Conservation (phyloP, 2,888 invertebrate genomes). For the Rotaria macrura region DNA sequence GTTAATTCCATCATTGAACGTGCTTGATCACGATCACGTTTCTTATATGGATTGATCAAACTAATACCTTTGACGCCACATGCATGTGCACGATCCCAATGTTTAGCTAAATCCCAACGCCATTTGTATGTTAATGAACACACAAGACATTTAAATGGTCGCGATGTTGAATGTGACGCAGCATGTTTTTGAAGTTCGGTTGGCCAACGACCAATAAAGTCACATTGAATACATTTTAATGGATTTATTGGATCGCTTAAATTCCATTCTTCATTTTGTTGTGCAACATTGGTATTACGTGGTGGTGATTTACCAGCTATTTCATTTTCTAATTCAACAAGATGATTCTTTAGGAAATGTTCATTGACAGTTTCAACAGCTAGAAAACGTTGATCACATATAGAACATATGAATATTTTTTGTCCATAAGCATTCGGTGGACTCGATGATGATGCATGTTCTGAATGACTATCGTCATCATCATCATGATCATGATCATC, state of each 20-base stretch:
- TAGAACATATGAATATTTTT: slow-evolving; percentile 41
- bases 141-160: slow-evolving; percentile 45
- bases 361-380: slow-evolving; percentile 44
- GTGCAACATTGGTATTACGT: slow-evolving; percentile 34
- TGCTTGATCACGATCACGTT: slow-evolving; percentile 38
- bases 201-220: slow-evolving; percentile 46
- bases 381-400: slow-evolving; percentile 43
- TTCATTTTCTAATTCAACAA: slow-evolving; percentile 36
- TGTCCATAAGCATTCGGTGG: slow-evolving; percentile 24
- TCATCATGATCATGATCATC: background rate
- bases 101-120: slow-evolving; percentile 49
- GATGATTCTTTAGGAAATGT: slow-evolving; percentile 43
- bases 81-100: slow-evolving; percentile 46
- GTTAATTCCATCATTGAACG: slow-evolving; percentile 13
- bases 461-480: background rate
- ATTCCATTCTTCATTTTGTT: slow-evolving; percentile 35
- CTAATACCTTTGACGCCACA: slow-evolving; percentile 11
- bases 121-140: slow-evolving; percentile 48
- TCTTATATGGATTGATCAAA: slow-evolving; percentile 46
- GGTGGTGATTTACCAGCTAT: slow-evolving; percentile 32
- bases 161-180: slow-evolving; percentile 45
- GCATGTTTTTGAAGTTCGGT: slow-evolving; percentile 48
- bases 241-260: slow-evolving; percentile 33
- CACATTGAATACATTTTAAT: slow-evolving; percentile 46
- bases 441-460: background rate